These are phyloP conservation scores for Nemotelus nigrinus DNA, from an alignment of 2,888 invertebrate genomes.

Conservation along the genomic window DNA sequence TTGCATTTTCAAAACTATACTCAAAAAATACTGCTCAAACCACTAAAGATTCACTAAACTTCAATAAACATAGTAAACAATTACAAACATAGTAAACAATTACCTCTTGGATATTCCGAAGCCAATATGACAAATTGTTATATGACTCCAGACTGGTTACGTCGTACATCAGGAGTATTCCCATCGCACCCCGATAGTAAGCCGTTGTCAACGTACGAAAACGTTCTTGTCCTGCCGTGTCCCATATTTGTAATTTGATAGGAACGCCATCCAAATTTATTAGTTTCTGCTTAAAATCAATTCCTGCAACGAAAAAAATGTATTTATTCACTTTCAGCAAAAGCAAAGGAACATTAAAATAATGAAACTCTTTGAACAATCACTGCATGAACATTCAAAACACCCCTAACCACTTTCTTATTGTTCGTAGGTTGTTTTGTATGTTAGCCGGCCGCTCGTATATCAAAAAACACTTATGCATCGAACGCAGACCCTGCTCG, in stretches of 20 bases:
- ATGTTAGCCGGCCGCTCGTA: too few species aligned
- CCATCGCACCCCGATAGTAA: conserved; percentile 91
- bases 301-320: conserved; percentile 68
- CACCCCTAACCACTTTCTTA: too few species aligned
- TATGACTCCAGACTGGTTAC: conserved; percentile 91
- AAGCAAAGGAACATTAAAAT: background rate
- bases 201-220: conserved; percentile 84
- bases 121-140: conserved; percentile 89
- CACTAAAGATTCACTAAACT: too few species aligned
- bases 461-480: too few species aligned
- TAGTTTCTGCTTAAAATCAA: conserved; percentile 90
- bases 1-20: too few species aligned
- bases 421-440: too few species aligned
- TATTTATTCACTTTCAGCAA: background rate
- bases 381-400: too few species aligned
- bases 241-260: conserved; percentile 79
- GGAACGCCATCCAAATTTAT: conserved; percentile 87
- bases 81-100: conserved; percentile 54
- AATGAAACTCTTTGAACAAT: too few species aligned
- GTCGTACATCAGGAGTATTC: conserved; percentile 90
- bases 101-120: conserved; percentile 90
- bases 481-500: too few species aligned
- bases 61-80: conserved; percentile 42
- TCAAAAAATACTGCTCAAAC: too few species aligned
- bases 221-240: conserved; percentile 77